Conservation (phyloP, 2,113 vertebrate species). For the Solea solea region DNA sequence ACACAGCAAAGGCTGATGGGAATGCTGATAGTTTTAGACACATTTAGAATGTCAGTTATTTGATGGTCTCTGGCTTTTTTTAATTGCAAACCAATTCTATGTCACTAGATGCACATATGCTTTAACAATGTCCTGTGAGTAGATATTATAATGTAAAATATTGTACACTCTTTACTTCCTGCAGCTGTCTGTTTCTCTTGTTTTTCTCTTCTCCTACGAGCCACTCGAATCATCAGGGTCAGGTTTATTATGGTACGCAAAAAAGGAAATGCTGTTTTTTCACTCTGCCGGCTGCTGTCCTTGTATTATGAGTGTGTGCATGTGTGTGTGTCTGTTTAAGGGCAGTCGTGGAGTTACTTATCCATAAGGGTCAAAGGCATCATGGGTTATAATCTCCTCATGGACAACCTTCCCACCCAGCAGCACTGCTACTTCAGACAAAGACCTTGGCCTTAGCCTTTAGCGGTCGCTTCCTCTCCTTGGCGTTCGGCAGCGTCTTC, state of each 20-base stretch:
- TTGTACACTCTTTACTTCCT: conserved; percentile 1
- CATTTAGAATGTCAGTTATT: background rate
- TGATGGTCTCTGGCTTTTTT: background rate
- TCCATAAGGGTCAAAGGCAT: conserved; percentile 64
- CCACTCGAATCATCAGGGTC: conserved; percentile 56
- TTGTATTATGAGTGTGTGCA: background rate
- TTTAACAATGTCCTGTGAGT: background rate
- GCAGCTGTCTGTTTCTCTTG: conserved; percentile 47
- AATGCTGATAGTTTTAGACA: background rate
- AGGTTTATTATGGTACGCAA: conserved; percentile 61
- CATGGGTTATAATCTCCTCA: conserved; percentile 74
- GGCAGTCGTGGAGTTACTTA: conserved; percentile 50
- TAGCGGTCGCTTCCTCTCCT: conserved; percentile 64
- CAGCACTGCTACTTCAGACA: conserved; percentile 62
- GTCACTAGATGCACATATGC: too few relatives aligned
- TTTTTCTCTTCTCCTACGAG: conserved; percentile 22
- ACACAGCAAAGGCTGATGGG: background rate
- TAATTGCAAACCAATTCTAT: background rate
- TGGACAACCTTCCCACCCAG: conserved; percentile 53
- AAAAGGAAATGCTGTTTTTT: conserved; percentile 42
- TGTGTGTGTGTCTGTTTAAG: conserved; percentile 29
- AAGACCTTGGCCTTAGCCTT: conserved; percentile 68
- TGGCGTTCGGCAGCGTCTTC: conserved; percentile 56
- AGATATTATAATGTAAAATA: background rate
- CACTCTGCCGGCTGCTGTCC: conserved; percentile 35